These are phyloP conservation scores for Eustalomyia histrio DNA, from an alignment of 2,888 invertebrate species.

Conservation along the genomic window DNA sequence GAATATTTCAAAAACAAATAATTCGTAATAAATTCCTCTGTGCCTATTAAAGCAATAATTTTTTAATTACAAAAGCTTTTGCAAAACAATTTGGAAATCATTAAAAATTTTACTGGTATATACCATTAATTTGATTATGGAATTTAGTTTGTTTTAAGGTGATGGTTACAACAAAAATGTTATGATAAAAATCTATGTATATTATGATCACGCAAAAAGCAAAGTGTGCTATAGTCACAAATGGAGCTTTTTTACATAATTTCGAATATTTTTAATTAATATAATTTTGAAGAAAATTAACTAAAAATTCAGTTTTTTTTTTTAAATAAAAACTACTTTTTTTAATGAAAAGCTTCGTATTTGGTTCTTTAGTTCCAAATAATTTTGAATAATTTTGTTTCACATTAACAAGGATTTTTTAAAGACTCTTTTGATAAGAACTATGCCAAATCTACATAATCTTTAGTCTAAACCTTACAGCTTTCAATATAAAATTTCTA, in stretches of 20 bases:
- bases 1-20: background rate
- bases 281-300: background rate
- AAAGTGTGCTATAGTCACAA: conserved; percentile 24
- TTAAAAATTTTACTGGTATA: background rate
- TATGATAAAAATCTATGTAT: conserved; percentile 14
- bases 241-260: conserved; percentile 38
- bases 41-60: background rate
- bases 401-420: background rate
- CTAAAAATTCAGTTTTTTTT: background rate
- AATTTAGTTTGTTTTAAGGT: conserved; percentile 1
- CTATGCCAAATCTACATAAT: no score
- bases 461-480: no score
- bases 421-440: background rate
- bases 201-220: conserved; percentile 50
- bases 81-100: background rate
- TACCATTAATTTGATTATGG: background rate
- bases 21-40: no score
- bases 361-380: background rate
- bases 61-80: background rate
- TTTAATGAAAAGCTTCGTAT: conserved; percentile 1
- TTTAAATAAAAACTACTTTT: background rate
- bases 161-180: background rate
- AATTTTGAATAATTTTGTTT: conserved; percentile 9
- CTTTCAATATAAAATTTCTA: no score
- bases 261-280: background rate